phyloP scores from a whole-genome alignment of 2,888 invertebrate genomes.

The Neoascia interrupta region DNA sequence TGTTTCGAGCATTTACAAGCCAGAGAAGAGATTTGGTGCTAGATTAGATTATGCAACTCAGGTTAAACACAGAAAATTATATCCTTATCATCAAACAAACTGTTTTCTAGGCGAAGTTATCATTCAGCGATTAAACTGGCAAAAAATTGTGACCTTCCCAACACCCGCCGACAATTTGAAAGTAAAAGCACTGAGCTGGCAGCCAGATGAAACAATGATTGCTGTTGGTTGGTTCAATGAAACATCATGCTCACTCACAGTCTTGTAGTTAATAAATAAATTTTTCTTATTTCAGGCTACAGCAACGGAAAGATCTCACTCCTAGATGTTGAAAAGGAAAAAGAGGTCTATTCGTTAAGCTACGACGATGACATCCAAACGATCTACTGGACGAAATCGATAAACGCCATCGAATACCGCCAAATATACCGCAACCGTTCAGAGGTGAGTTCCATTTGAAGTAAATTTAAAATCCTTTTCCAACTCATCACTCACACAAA shows the following conservation, averaged over 20 bases:
- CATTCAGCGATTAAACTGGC: constrained; percentile 94
- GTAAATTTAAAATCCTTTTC: background rate
- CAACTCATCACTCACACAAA: background rate
- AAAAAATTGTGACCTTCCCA: constrained; percentile 92
- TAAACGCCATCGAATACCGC: constrained; percentile 73
- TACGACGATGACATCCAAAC: constrained; percentile 85
- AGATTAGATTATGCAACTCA: background rate
- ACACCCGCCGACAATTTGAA: constrained; percentile 88
- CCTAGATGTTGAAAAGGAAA: constrained; percentile 92
- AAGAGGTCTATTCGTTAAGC: constrained; percentile 85
- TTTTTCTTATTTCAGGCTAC: constrained; percentile 82
- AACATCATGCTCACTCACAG: background rate
- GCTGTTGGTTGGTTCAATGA: constrained; percentile 78
- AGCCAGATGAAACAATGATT: constrained; percentile 95
- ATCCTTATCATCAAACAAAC: background rate
- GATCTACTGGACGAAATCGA: constrained; percentile 85
- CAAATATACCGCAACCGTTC: constrained; percentile 72
- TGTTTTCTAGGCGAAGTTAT: constrained; percentile 88
- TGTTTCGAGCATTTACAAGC: no score
- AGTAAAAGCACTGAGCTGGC: constrained; percentile 92
- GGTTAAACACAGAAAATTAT: background rate
- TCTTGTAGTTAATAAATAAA: no score
- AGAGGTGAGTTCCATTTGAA: constrained; percentile 67
- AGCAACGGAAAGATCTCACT: constrained; percentile 86
- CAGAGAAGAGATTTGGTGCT: no score